Base-by-base conservation (phyloP, 30 jellyfish, hydroid and myxozoan species). In the Pseudorhiza aurosa region DNA sequence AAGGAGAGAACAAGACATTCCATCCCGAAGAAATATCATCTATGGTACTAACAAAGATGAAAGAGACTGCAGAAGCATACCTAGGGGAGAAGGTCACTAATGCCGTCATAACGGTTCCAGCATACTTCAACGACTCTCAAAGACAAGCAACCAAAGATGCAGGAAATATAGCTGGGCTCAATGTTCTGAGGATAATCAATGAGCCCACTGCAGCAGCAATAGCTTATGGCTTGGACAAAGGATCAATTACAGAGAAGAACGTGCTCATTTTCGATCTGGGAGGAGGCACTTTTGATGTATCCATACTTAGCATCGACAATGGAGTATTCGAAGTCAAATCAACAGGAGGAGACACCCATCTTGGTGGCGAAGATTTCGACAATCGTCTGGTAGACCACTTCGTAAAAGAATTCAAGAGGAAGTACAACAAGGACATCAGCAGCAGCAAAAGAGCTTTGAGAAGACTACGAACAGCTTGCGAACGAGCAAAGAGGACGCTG, bases 121-220 rank as follows among this genome's bases (percentile, higher is more conserved):
- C 97, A 28, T 88, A 88, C 28, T 88, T 88, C 81, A 88, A 88
- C 32, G 97, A 88, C 72, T 42, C 90, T 0, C 97, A 88, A 57
- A 42, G 97, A 18, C 97, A 88, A 43, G 97, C 97, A 12, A 90
- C 97, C 22, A 90, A 90, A 71, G 97, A 90, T 42, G 97, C 97
- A 17, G 97, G 96, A 4, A 32, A 14, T 8, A 90, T 90, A 10
- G 93, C 97, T 22, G 97, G 97, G 7, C 85, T 90, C 12, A 83
- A 90, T 30, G 97, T 83, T n/a, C 53, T 72, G 11, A 75, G 97
- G 18, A 68, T 90, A 21, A 83, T 90, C 72, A 90, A 90, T 39
- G 97, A 90, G 36, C 97, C 97, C 5, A 90, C 97, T 8, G 97
- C 97, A n/a, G 97, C 97, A 33, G 97, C 97, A 27, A 64, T 90